A percentile compares a stretch with the other conserved stretches of the same genome.
Conservation (phyloP, 2,797 vertebrate genomes). For the Neomorphus geoffroyi region DNA sequence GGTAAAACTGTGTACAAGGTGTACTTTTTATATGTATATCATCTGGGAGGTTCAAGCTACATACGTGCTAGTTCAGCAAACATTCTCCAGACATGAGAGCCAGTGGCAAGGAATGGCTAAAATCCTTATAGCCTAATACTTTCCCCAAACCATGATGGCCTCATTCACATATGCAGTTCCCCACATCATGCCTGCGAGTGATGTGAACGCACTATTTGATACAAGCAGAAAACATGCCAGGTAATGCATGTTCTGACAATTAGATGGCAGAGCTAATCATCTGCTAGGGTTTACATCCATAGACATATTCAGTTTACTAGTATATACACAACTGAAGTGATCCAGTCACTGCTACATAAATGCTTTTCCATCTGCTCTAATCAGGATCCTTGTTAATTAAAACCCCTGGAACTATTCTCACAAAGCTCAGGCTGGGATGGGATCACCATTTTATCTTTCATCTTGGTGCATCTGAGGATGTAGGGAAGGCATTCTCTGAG, state of each 20-base stretch:
- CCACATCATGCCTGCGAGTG: not conserved
- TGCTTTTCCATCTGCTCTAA: not conserved
- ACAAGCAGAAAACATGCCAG: not conserved
- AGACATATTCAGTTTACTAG: not conserved
- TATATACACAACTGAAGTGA: not conserved
- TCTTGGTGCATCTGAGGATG: not conserved
- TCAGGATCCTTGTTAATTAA: not conserved
- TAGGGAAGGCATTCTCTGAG: not conserved
- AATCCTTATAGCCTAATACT: not conserved
- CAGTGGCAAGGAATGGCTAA: not conserved
- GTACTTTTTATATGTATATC: not conserved
- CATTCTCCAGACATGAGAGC: not conserved
- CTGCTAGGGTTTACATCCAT: not conserved
- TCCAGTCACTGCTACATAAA: not conserved
- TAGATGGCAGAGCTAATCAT: not conserved
- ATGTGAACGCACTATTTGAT: accelerated
- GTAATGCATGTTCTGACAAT: not conserved
- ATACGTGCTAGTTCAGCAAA: not conserved
- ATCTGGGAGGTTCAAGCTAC: not conserved
- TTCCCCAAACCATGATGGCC: not conserved
- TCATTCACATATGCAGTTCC: not conserved
- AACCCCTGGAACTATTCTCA: not conserved
- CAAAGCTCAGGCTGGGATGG: not conserved
- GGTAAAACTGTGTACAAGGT: not conserved
- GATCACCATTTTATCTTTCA: not conserved